Base-by-base conservation (phyloP, 2,888 invertebrate species). In the Callimorpha dominula region DNA sequence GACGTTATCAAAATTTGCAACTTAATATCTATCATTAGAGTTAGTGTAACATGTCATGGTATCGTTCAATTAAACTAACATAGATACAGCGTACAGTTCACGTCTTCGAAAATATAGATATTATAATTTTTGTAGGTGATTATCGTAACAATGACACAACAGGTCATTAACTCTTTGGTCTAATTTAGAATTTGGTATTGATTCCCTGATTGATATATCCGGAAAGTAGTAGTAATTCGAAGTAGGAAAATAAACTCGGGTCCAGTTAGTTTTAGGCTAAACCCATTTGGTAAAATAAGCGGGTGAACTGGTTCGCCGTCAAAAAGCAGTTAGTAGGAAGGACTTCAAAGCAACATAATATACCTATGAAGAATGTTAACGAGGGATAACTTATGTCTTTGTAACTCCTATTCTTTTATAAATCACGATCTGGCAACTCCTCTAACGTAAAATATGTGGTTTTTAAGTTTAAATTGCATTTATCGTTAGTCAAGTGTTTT, bases 41-140 rank as follows among this genome's bases (percentile, higher is more conserved):
- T 78, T 68, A 78, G 77, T 76, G 78, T 72, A 75, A 70, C 73
- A 71, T 84, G 84, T 86, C 86, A 84, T 74, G 78, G 70, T 78
- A 77, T 73, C 69, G 74, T 79, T 82, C 74, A 84, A 86, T 83
- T 81, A 80, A 78, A 72, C 65, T 74, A 70, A 65, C 71, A 65
- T 77, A 76, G 69, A 65, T 72, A 67, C 73, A 77, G 75, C 70
- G 43, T 81, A 78, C 71, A 74, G 85, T 77, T 78, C 76, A 81
- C 76, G 83, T 82, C 79, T 80, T 73, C 80, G 77, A 78, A 78
- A 78, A 80, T 82, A 80, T 77, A 79, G 88, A 88, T 90, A 84
- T 65, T 11, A 31, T 31, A 31, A 31, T 31, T 31, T 31, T 31
- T 31, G 31, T 31, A 31, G 31, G 31, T 31, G 31, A 31, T 31